Evolutionary conservation across 1,140 invertebrate species (phyloP), one percentile per base, ranked within the genome.

Genomic region (Cyrtorhinus lividipennis): DNA sequence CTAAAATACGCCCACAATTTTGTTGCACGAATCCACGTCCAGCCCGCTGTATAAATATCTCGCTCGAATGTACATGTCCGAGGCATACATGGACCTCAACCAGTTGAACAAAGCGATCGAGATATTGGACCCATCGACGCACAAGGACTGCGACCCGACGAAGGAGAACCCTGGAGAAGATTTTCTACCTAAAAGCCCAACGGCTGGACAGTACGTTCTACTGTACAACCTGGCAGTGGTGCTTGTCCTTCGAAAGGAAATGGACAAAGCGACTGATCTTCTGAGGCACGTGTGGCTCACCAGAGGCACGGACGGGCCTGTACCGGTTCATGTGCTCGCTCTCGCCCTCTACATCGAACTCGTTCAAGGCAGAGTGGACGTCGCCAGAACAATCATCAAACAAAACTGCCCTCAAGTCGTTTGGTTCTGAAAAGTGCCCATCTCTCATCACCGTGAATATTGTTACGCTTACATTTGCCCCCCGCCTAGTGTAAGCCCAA

Each of bases 1-100:
- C 75, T 92, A 15, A 80, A 86, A 65, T 83, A 88, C 77, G 81
- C 90, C 8, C 82, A 84, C 71, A 76, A 80, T n/a, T 25, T 72
- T 92, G 15, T 71, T 90, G 22, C 76, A 71, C 60, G 82, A 87
- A 67, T 78, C 82, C 56, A 78, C 78, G 67, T 68, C 85, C 45
- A 84, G 83, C 18, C 80, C 79, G 13, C 79, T 80, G 44, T 83
- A 87, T 68, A 83, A 77, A 73, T 82, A 92, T 64, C 76, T 95
- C 64, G 90, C 83, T 0, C 86, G 92, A 73, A 80, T 95, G 66
- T 95, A 95, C 73, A 85, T 87, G 20, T 90, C 89, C 0, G 92
- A 97, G 74, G 85, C 90, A 46, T 74, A 91, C n/a, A 83, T 95
- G 66, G 81, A 86, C 61, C 74, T 92, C 69, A 87, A 94, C 69